Evolutionary conservation across 2,888 invertebrate species (phyloP), one percentile per base, ranked within the genome.

Genomic region (Scaptomyza reducta): DNA sequence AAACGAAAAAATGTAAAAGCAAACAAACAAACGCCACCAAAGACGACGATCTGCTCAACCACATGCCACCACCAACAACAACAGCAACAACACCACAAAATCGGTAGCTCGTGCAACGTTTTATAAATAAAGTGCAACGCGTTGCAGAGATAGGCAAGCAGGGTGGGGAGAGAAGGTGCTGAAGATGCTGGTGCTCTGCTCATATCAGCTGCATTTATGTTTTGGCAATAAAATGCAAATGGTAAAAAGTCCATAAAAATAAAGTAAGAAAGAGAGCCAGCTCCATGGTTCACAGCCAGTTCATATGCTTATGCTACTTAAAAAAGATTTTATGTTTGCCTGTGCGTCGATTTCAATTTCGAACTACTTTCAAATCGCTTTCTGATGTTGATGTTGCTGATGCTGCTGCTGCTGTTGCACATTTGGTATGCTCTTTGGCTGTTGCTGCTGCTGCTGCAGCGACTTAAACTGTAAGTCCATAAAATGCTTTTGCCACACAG

Each of bases 161-260:
- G 22, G 22, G 38, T 31, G 35, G 18, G 13, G 3, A 31, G 22
- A 4, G 1, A 6, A 42, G 46, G 27, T 1, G 27, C 3, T 27
- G 27, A n/a, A 14, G 14, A 22, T 10, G 25, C 7, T 13, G 45
- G 9, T 6, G 57, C 40, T 38, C 9, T 41, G 31, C 50, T 51
- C 58, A 49, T 60, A 74, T 77, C 80, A 72, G 74, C 72, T 73
- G 79, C 87, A 74, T 81, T 87, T 70, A 84, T 83, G 82, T 78
- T 87, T 83, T 83, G 87, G 87, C 82, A 83, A 85, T 83, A 83
- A 83, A 83, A 87, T 85, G 85, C 82, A 84, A 87, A 82, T 87
- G 87, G 78, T 78, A 81, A 85, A 84, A 81, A 65, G 67, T 63
- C 69, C 71, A 83, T 83, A 78, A 78, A 87, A 56, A 57, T 38